These are phyloP conservation scores for Lipophrys pholis DNA, from an alignment of 2,113 vertebrate genomes.

Conservation along the genomic window DNA sequence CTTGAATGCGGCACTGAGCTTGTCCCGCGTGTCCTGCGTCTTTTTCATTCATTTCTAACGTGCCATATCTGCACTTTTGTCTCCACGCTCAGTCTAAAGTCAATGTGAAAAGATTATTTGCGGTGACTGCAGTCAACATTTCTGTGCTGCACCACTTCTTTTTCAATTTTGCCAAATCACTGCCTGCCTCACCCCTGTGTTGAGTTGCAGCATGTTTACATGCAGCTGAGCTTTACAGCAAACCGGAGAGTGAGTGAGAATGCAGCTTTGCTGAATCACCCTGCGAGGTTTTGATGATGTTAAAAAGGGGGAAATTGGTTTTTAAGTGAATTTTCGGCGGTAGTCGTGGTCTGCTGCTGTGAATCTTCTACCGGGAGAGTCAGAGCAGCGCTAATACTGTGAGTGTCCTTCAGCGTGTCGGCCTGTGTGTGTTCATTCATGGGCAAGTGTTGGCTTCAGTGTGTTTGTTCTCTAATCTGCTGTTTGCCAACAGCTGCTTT, in stretches of 20 bases:
- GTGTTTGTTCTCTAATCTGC: slow-evolving; percentile 7
- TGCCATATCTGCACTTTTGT: slow-evolving; percentile 19
- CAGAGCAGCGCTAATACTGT: too few species aligned
- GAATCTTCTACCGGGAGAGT: not conserved
- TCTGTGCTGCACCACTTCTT: slow-evolving; percentile 25
- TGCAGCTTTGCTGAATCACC: slow-evolving; percentile 39
- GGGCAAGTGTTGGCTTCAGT: slow-evolving; percentile 16
- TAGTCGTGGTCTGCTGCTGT: not conserved
- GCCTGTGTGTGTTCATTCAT: slow-evolving; percentile 15
- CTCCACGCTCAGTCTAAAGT: too few species aligned
- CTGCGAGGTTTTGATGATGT: slow-evolving; percentile 19
- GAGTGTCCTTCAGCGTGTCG: not conserved
- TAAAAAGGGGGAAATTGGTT: not conserved
- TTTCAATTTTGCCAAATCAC: slow-evolving; percentile 48
- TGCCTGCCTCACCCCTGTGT: slow-evolving; percentile 7
- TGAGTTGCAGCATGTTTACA: slow-evolving; percentile 39
- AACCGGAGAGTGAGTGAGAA: slow-evolving; percentile 41
- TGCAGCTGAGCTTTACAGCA: slow-evolving; percentile 36
- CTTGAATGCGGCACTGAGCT: slow-evolving; percentile 35
- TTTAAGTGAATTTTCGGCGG: not conserved
- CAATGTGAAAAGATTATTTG: not conserved
- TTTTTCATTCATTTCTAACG: slow-evolving; percentile 13
- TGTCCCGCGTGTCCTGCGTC: slow-evolving; percentile 42
- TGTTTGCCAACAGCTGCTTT: slow-evolving; percentile 48
- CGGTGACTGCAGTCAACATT: slow-evolving; percentile 30